These are phyloP conservation scores for Crotalus helleri DNA, from an alignment of 2,113 vertebrate species.

Conservation along the genomic window DNA sequence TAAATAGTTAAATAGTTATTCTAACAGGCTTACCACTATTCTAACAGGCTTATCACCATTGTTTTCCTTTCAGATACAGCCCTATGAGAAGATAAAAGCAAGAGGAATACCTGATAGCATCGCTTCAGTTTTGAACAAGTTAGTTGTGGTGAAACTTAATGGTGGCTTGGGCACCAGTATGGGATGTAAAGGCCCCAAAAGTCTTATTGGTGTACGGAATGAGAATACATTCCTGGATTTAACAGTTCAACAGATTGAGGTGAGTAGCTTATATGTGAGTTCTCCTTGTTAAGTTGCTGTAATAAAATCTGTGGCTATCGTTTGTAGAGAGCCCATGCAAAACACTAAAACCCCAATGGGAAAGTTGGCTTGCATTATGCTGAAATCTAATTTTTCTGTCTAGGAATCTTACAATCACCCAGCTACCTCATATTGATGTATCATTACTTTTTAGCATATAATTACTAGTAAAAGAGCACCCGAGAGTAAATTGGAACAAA, in stretches of 20 bases:
- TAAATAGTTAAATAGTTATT: background rate
- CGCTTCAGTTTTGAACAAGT: constrained; percentile 83
- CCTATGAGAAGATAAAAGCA: constrained; percentile 87
- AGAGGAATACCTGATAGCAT: constrained; percentile 81
- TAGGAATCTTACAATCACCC: background rate
- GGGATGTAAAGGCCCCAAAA: constrained; percentile 97
- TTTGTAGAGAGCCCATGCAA: background rate
- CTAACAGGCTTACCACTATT: background rate
- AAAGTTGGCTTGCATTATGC: background rate
- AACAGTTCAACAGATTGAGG: constrained; percentile 97
- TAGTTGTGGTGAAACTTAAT: constrained; percentile 95
- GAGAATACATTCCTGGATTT: constrained; percentile 98
- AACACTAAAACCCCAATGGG: background rate
- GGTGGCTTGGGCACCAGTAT: constrained; percentile 96
- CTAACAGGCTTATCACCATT: background rate
- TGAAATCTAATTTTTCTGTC: background rate
- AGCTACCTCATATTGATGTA: background rate
- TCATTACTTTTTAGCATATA: background rate
- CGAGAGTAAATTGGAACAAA: background rate
- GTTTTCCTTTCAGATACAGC: constrained; percentile 78
- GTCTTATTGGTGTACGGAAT: constrained; percentile 91
- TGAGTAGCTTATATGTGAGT: constrained; percentile 39
- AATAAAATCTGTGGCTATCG: background rate
- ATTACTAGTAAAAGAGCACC: background rate
- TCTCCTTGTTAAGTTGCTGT: background rate